Evolutionary conservation across 2,888 invertebrate genomes (phyloP), one percentile per base, ranked within the genome.

Genomic region (Nomada fucata): DNA sequence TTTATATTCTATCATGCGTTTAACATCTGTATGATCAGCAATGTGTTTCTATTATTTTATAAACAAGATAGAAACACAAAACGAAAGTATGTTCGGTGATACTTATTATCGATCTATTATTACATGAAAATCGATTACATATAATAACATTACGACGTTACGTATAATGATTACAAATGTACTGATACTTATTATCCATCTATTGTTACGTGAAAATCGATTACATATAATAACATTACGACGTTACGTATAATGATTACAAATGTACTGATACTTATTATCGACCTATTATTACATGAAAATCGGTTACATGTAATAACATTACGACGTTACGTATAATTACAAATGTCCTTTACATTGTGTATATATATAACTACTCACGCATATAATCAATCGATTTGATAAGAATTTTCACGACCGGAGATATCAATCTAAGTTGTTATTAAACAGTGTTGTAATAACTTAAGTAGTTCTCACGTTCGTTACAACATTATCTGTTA

Each of bases 101-200:
- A 79, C 59, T 74, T 65, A 44, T 57, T 67, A 79, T 69, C 50
- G 67, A 82, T 82, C 42, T 13, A n/a, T 1, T 42, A 61, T 0
- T 0, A 29, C 7, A 57, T n/a, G 7, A 0, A 26, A 67, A 63
- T 71, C 26, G 26, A 26, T 26, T 1, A 26, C 60, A 67, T 81
- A 74, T 52, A 61, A 61, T 74, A 23, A 50, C 42, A 52, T 57
- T 55, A 60, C 44, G 42, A 61, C n/a, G 26, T 52, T 57, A 13
- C 20, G 13, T 13, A 61, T 60, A 53, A 13, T 20, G 26, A 53
- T 20, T 10, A 11, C 9, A 50, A 44, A 44, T 44, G 47, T 26
- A 23, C 23, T 23, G 23, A 23, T 23, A 23, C 23, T 23, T 65
- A 44, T 57, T 67, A 79, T 69, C 50, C 61, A 82, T 82, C 29